Evolutionary conservation across 2,888 invertebrate genomes (phyloP).

Genomic region (Drosophila siamana): DNA sequence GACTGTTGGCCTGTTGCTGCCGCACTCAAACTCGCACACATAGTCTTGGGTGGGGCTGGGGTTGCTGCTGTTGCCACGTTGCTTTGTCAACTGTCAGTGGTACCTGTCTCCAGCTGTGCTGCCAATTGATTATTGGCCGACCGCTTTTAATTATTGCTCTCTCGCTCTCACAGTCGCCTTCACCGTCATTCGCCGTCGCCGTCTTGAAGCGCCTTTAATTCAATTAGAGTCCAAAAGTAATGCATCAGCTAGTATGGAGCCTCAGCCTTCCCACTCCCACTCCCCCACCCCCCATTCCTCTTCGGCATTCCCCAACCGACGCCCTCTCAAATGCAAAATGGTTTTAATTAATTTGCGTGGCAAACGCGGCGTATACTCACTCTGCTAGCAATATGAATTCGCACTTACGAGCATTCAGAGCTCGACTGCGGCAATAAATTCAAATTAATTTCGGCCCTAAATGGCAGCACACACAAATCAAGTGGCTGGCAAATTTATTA

Average conservation of each 20-base stretch:
- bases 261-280: neutral
- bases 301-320: neutral
- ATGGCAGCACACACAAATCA: constrained; percentile 45
- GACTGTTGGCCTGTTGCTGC: constrained; percentile 15
- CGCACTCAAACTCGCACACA: constrained; percentile 5
- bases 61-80: constrained; percentile 28
- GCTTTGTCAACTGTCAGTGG: constrained; percentile 36
- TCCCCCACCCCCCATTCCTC: too few species aligned
- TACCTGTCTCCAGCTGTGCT: constrained; percentile 72
- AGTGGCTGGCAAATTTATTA: constrained; percentile 43
- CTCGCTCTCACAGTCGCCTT: neutral
- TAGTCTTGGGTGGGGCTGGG: constrained; percentile 8
- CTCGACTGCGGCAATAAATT: constrained; percentile 61
- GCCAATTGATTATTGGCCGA: constrained; percentile 75
- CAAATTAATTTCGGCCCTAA: constrained; percentile 67
- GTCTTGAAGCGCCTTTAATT: constrained; percentile 52
- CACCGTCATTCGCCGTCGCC: neutral
- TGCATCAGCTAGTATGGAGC: constrained; percentile 35
- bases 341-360: constrained; percentile 56
- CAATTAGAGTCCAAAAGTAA: constrained; percentile 58
- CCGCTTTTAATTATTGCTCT: constrained; percentile 71
- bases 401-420: constrained; percentile 57
- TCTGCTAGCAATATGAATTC: constrained; percentile 59
- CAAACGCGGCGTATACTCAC: constrained; percentile 37
- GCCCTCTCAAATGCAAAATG: constrained; percentile 44